Evolutionary conservation across 2,797 vertebrate species (phyloP), one percentile per base, ranked within the genome.

Genomic region (Schizopygopsis pylzovi): DNA sequence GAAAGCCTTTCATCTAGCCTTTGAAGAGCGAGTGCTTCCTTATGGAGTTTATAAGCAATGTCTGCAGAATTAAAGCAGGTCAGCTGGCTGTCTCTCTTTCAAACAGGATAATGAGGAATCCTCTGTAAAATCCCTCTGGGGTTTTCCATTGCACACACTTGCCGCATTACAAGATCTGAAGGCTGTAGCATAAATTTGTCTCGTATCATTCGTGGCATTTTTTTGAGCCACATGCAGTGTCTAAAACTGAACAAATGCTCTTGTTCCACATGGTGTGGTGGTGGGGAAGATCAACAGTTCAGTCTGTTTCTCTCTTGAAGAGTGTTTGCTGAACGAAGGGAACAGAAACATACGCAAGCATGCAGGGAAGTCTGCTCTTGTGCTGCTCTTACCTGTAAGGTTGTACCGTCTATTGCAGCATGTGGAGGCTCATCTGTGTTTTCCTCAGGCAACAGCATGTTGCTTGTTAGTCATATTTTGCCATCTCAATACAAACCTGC

Each of bases 91-190:
- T 4, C 39, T 70, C 47, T 84, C 47, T 56, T 56, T 41, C 72
- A 81, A 59, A 72, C 4, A 9, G 37, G 43, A 81, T 76, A 73
- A 82, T 73, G 86, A 84, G 9, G 45, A 84, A 39, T 45, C 28
- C 45, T 49, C 45, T 4, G 61, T 81, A 52, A 68, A 83, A 61
- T 80, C 18, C 52, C 81, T 80, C 59, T n/a, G 56, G 49, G 41
- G 25, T 43, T 43, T 71, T 45, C n/a, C 65, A 61, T 70, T 79
- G 75, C 52, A 18, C n/a, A 33, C 20, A 59, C 39, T 45, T 63
- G 63, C 1, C 2, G 56, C 28, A 47, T 75, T 49, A 54, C 7
- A 70, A 41, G 11, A 63, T 25, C 67, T 72, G 28, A 47, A 13
- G 37, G 39, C 10, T 25, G 12, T 45, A 61, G 61, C 10, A 43